phyloP scores from a whole-genome alignment of 2,797 vertebrate species.

The Anisognathus igniventris region DNA sequence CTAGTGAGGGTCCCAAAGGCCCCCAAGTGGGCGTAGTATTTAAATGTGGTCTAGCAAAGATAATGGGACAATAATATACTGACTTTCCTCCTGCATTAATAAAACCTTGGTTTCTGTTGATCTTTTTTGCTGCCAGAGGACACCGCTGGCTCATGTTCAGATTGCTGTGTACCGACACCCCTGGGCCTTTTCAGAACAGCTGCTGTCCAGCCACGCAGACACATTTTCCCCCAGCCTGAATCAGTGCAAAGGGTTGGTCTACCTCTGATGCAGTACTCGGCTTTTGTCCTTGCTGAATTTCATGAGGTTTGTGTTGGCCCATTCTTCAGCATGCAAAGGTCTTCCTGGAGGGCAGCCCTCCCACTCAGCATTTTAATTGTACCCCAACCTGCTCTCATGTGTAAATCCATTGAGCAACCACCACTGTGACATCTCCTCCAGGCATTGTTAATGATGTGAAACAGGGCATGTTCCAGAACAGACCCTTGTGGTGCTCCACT shows the following conservation, averaged over 20 bases:
- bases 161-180: not conserved
- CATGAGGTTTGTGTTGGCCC: not conserved
- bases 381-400: not conserved
- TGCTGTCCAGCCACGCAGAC: not conserved
- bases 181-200: not conserved
- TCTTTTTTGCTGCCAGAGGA: not conserved
- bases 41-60: not conserved
- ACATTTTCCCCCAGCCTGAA: not conserved
- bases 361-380: not conserved
- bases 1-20: not conserved
- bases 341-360: not conserved
- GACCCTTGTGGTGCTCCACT: not conserved
- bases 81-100: not conserved
- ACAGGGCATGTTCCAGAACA: not conserved
- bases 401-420: not conserved
- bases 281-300: not conserved
- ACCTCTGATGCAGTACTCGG: not conserved
- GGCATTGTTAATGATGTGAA: not conserved
- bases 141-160: not conserved
- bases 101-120: not conserved
- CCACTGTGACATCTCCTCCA: not conserved
- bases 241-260: not conserved
- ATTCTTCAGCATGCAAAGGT: not conserved
- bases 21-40: not conserved
- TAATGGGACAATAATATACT: not conserved